A percentile compares a stretch with the other conserved stretches of the same genome.
These are phyloP conservation scores for Hymenochirus boettgeri DNA, from an alignment of 2,113 vertebrate species.

Conservation along the genomic window DNA sequence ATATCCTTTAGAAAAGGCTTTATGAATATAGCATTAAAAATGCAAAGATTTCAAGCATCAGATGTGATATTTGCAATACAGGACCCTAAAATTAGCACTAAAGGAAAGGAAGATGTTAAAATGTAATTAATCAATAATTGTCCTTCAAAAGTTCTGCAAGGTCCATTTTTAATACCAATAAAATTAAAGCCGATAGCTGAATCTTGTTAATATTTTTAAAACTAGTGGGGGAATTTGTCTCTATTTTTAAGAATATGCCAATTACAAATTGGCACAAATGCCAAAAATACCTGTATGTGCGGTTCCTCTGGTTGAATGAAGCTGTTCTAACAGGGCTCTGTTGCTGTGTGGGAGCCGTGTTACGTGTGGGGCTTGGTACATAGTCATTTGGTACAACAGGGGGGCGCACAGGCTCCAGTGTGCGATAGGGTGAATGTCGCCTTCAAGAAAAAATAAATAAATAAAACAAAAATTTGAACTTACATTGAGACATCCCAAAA, in stretches of 20 bases:
- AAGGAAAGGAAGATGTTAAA: too few species aligned
- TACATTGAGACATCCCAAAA: constrained; percentile 16
- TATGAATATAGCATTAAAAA: too few species aligned
- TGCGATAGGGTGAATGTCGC: constrained; percentile 98
- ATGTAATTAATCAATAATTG: too few species aligned
- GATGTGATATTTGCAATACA: too few species aligned
- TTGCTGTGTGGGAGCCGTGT: constrained; percentile 79
- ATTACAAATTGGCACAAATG: constrained; percentile 44
- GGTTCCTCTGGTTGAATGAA: constrained; percentile 97
- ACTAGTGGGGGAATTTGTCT: too few species aligned
- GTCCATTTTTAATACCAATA: too few species aligned
- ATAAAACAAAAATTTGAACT: constrained; percentile 46
- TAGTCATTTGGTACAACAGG: constrained; percentile 99
- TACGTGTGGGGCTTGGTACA: constrained; percentile 95
- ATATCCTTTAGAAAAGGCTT: too few species aligned
- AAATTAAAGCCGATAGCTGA: too few species aligned
- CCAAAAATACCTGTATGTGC: constrained; percentile 94
- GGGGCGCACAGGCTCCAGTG: constrained; percentile 95
- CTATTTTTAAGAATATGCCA: constrained; percentile 40
- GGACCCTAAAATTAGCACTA: too few species aligned
- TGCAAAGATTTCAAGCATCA: too few species aligned
- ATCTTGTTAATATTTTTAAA: too few species aligned
- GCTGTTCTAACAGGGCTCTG: constrained; percentile 95
- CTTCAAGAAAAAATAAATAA: constrained; percentile 65
- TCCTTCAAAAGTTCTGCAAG: too few species aligned